phyloP scores from a whole-genome alignment of 2,797 vertebrate species.

The Bucorvus abyssinicus region DNA sequence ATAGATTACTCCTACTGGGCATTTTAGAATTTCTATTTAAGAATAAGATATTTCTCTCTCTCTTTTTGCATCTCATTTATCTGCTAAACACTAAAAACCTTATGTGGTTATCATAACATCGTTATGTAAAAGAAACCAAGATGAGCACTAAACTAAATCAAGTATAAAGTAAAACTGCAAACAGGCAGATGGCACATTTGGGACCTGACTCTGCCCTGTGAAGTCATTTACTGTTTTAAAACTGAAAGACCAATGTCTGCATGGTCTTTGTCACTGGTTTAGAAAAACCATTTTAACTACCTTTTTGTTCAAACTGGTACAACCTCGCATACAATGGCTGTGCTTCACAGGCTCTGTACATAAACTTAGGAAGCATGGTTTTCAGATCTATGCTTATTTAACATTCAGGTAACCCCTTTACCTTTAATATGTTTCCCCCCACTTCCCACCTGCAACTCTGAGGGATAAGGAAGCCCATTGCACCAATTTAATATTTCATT shows the following conservation, averaged over 20 bases:
- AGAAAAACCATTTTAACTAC: neutral
- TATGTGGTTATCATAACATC: slow-evolving; percentile 12
- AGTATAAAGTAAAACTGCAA: slow-evolving; percentile 32
- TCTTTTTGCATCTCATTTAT: neutral
- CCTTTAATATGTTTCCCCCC: neutral
- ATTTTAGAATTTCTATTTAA: neutral
- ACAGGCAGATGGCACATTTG: slow-evolving; percentile 53
- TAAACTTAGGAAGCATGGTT: neutral
- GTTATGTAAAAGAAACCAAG: slow-evolving; percentile 26
- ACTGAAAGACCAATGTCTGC: neutral
- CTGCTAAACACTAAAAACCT: neutral
- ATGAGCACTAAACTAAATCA: neutral
- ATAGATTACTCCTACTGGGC: neutral
- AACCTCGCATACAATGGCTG: neutral
- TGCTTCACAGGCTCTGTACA: neutral
- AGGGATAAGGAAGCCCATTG: neutral
- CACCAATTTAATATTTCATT: slow-evolving; percentile 26
- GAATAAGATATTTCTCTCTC: neutral
- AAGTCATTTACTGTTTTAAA: slow-evolving; percentile 11
- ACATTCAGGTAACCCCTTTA: neutral
- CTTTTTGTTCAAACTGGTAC: neutral
- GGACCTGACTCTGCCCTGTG: slow-evolving; percentile 9
- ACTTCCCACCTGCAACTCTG: neutral
- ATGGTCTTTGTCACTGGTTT: neutral
- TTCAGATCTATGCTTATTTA: neutral